phyloP scores from a whole-genome alignment of 1,140 invertebrate species.

The Panulirus ornatus region DNA sequence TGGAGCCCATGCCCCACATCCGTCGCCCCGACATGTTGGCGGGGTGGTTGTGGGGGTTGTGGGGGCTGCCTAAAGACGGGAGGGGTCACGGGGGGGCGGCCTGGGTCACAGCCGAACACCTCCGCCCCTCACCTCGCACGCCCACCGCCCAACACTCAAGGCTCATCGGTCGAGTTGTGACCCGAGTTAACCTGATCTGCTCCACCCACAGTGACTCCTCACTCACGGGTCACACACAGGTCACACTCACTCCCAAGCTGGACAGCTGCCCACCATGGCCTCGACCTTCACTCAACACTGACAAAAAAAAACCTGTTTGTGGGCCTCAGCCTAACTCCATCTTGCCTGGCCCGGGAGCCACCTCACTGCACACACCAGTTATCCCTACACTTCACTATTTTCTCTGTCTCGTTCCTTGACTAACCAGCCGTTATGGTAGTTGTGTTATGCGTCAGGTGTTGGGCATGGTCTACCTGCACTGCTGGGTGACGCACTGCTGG shows the following conservation, averaged over 20 bases:
- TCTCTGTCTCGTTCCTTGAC: neutral
- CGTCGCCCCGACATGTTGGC: conserved; percentile 53
- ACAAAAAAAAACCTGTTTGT: no score
- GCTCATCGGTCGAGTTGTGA: neutral
- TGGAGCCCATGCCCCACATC: conserved; percentile 51
- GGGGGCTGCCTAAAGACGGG: no score
- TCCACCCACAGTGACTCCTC: neutral
- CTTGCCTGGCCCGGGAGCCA: neutral
- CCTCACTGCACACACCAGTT: neutral
- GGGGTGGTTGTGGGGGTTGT: no score
- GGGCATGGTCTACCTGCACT: no score
- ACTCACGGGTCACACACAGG: neutral
- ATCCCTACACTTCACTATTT: neutral
- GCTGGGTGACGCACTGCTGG: no score
- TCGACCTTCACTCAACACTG: neutral
- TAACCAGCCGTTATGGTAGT: no score
- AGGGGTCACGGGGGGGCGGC: neutral
- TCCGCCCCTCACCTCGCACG: neutral
- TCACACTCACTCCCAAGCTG: neutral
- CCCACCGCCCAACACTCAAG: neutral
- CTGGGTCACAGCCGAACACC: neutral
- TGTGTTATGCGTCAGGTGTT: no score
- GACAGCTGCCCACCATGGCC: neutral
- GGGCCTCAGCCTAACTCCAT: conserved; percentile 2
- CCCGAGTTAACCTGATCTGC: neutral